Evolutionary conservation across 2,113 vertebrate genomes (phyloP).

Genomic region (Cacatua alba): DNA sequence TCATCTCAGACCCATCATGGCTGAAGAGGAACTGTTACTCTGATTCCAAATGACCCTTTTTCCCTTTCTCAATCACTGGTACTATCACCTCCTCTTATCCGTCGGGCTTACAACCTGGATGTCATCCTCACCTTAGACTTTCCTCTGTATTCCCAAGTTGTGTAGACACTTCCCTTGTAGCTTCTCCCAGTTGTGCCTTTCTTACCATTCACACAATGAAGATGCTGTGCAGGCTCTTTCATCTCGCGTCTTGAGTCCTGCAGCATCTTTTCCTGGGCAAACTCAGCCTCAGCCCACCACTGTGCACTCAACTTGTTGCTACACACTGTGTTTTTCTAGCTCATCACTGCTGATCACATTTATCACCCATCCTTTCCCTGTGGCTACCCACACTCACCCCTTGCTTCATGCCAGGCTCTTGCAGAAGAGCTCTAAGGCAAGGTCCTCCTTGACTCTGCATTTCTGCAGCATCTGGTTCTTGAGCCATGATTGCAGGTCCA

Average conservation of each 20-base stretch:
- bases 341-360: not conserved
- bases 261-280: not conserved
- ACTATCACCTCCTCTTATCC: not conserved
- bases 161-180: not conserved
- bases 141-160: not conserved
- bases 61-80: not conserved
- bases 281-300: not conserved
- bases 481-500: not conserved
- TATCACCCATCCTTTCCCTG: not conserved
- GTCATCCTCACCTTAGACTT: not conserved
- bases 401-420: not conserved
- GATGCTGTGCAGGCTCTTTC: not conserved
- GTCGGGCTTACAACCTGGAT: not conserved
- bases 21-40: not conserved
- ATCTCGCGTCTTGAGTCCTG: not conserved
- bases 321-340: not conserved
- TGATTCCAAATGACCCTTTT: not conserved
- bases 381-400: not conserved
- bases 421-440: not conserved
- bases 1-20: accelerated
- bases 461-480: not conserved
- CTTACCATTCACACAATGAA: not conserved
- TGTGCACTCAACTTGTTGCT: not conserved
- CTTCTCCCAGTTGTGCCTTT: not conserved
- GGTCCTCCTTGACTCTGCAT: not conserved